A percentile compares a stretch with the other conserved stretches of the same genome.
Conservation (phyloP, 2,113 vertebrate genomes). For the Elephantulus edwardii region DNA sequence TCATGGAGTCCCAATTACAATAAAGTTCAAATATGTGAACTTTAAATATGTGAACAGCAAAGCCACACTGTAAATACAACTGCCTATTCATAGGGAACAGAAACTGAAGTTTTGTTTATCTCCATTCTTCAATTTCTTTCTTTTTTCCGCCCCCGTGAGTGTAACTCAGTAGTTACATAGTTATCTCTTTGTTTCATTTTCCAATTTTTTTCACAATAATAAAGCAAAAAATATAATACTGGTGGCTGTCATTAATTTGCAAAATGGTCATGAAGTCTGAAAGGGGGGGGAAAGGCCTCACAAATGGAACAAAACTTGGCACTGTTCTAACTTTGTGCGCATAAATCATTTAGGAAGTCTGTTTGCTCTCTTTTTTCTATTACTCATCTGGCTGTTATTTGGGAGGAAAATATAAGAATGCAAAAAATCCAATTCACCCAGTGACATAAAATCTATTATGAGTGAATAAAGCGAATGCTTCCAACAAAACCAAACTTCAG, state of each 20-base stretch:
- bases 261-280: slow-evolving; percentile 54
- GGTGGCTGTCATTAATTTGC: slow-evolving; percentile 39
- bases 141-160: slow-evolving; percentile 33
- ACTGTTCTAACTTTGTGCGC: slow-evolving; percentile 37
- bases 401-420: slow-evolving; percentile 63
- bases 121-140: not conserved
- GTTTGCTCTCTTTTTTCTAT: slow-evolving; percentile 57
- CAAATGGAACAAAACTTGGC: slow-evolving; percentile 24
- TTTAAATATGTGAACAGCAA: slow-evolving; percentile 54
- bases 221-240: slow-evolving; percentile 36
- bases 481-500: slow-evolving; percentile 47
- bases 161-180: slow-evolving; percentile 39
- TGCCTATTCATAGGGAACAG: slow-evolving; percentile 2
- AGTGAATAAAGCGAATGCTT: slow-evolving; percentile 64
- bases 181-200: slow-evolving; percentile 6
- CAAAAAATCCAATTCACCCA: slow-evolving; percentile 68
- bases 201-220: not conserved
- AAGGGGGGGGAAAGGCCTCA: not conserved
- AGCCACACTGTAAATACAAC: slow-evolving; percentile 2
- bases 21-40: slow-evolving; percentile 56
- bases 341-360: slow-evolving; percentile 56
- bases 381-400: slow-evolving; percentile 60
- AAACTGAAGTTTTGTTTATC: slow-evolving; percentile 47
- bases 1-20: slow-evolving; percentile 18
- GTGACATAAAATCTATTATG: slow-evolving; percentile 69